These are phyloP conservation scores for Diuraphis noxia DNA, from an alignment of 1,140 invertebrate species.

Conservation along the genomic window DNA sequence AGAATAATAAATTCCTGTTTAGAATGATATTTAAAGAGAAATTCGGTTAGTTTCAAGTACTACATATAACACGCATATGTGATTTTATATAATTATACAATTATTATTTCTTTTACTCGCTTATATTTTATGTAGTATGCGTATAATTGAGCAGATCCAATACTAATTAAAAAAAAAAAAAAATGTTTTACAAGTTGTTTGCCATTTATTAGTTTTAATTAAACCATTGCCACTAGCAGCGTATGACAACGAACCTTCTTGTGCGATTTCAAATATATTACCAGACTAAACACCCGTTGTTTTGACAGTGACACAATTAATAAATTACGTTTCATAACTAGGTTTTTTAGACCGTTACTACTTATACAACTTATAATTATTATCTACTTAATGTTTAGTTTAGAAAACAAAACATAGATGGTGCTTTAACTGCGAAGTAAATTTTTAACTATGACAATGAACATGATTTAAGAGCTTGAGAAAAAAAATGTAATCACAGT, in stretches of 20 bases:
- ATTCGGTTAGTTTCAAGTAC: not conserved
- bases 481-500: not conserved
- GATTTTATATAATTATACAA: not conserved
- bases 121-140: not conserved
- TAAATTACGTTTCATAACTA: not conserved
- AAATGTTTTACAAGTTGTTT: not conserved
- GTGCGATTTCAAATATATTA: not conserved
- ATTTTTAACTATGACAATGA: not conserved
- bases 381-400: not conserved
- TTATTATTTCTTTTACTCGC: not conserved
- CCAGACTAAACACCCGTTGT: not conserved
- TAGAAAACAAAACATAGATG: not conserved
- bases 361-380: not conserved
- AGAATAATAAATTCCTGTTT: not conserved
- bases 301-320: not conserved
- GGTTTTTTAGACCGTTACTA: not conserved
- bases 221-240: not conserved
- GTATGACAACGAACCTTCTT: not conserved
- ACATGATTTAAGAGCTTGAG: not conserved
- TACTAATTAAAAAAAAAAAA: not conserved
- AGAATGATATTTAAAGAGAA: not conserved
- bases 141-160: not conserved
- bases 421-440: not conserved
- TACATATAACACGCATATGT: not conserved
- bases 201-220: not conserved